These are phyloP conservation scores for Gisinianus flammeolus DNA, from an alignment of 2,888 invertebrate species.

Conservation along the genomic window DNA sequence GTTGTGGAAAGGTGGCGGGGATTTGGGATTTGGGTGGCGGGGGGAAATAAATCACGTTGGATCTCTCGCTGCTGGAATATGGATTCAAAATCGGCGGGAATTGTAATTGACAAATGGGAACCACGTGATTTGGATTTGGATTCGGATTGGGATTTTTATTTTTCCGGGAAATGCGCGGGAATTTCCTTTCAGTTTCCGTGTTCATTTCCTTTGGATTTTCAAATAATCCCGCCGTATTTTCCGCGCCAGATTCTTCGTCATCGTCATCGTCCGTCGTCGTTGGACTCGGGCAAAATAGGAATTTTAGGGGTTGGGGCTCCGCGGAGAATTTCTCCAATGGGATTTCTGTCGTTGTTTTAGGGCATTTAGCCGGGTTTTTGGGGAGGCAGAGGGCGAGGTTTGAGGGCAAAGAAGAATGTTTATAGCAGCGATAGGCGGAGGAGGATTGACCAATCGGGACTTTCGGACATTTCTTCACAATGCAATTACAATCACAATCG, in stretches of 20 bases:
- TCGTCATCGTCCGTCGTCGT: too few species aligned
- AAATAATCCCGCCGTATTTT: background rate
- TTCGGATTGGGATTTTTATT: too few species aligned
- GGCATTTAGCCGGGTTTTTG: background rate
- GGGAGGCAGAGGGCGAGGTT: background rate
- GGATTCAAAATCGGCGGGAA: too few species aligned
- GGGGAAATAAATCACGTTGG: background rate
- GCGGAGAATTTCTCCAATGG: background rate
- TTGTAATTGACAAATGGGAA: too few species aligned
- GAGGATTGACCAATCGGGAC: background rate
- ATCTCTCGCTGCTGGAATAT: background rate
- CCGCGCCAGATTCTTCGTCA: background rate
- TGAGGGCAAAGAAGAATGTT: background rate
- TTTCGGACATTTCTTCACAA: too few species aligned
- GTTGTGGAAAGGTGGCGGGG: background rate
- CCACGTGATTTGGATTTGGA: too few species aligned
- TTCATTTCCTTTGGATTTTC: too few species aligned
- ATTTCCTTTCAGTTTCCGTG: too few species aligned
- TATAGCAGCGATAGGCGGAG: background rate
- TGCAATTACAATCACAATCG: too few species aligned
- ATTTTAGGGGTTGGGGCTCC: background rate
- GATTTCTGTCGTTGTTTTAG: background rate
- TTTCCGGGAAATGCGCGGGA: too few species aligned
- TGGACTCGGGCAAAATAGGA: background rate
- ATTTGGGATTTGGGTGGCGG: background rate